Evolutionary conservation across 1,140 invertebrate genomes (phyloP).

Genomic region (Ceratosolen solmsi): DNA sequence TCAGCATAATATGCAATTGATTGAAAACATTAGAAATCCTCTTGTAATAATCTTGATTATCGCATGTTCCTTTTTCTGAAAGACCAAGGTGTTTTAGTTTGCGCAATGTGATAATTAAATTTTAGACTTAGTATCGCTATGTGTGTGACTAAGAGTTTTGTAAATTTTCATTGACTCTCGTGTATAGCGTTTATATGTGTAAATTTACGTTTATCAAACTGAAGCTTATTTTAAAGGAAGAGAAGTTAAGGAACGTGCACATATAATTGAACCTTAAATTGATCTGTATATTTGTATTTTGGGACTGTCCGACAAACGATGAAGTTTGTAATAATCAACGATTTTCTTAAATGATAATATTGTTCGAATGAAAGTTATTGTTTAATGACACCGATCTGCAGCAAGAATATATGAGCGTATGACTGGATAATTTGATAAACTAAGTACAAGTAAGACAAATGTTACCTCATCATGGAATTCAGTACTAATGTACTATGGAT

Average conservation of each 20-base stretch:
- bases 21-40: slow-evolving; percentile 24
- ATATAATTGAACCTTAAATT: slow-evolving; percentile 45
- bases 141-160: slow-evolving; percentile 49
- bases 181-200: slow-evolving; percentile 39
- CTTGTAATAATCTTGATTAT: slow-evolving; percentile 31
- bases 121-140: slow-evolving; percentile 48
- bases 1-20: slow-evolving; percentile 49
- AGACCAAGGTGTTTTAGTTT: slow-evolving; percentile 48
- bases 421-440: slow-evolving; percentile 76
- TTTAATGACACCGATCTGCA: slow-evolving; percentile 64
- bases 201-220: slow-evolving; percentile 32
- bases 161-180: slow-evolving; percentile 47
- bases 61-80: slow-evolving; percentile 44
- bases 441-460: slow-evolving; percentile 76
- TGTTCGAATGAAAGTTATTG: slow-evolving; percentile 64
- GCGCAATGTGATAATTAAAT: slow-evolving; percentile 49
- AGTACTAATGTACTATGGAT: slow-evolving; percentile 56
- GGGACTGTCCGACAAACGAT: slow-evolving; percentile 68
- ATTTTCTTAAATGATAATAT: slow-evolving; percentile 66
- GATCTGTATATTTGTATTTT: slow-evolving; percentile 54
- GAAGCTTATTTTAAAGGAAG: slow-evolving; percentile 37
- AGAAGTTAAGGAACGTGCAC: slow-evolving; percentile 38
- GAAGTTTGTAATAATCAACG: slow-evolving; percentile 65
- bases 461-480: slow-evolving; percentile 75
- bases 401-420: slow-evolving; percentile 73